Conservation (phyloP, 2,113 vertebrate genomes). For the Noturus placidus region DNA sequence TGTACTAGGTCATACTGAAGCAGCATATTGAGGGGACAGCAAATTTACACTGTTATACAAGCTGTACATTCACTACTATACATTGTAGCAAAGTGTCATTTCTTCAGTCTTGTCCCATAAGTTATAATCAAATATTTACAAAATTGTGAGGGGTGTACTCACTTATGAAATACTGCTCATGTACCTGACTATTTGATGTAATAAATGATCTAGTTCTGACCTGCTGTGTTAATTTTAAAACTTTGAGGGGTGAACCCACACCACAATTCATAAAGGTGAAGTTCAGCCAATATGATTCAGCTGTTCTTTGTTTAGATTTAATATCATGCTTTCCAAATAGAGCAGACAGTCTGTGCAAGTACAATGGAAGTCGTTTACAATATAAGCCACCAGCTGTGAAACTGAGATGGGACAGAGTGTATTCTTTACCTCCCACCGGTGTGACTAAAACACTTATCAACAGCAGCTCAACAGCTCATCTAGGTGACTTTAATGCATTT, state of each 20-base stretch:
- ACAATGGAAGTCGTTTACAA: conserved; percentile 9
- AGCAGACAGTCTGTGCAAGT: conserved; percentile 6
- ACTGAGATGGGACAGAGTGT: conserved; percentile 9
- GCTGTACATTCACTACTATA: too few species aligned
- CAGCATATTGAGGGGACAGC: too few species aligned
- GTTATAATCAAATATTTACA: too few species aligned
- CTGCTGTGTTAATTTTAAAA: neutral
- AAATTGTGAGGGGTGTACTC: too few species aligned
- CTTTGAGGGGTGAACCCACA: neutral
- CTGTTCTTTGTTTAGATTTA: conserved; percentile 15
- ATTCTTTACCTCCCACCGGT: conserved; percentile 22
- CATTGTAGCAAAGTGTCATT: too few species aligned
- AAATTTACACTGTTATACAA: too few species aligned
- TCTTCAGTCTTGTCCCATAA: too few species aligned
- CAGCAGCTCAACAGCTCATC: neutral
- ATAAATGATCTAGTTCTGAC: neutral
- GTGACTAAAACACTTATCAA: conserved; percentile 27
- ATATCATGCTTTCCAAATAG: conserved; percentile 4
- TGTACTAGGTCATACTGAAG: too few species aligned
- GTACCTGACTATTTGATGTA: neutral
- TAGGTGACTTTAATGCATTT: neutral
- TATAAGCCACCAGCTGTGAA: conserved; percentile 11
- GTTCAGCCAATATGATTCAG: neutral
- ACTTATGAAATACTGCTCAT: too few species aligned
- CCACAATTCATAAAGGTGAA: neutral